Conservation (phyloP, 92 coral and sea anemone species). For the Parazoanthus darwini region DNA sequence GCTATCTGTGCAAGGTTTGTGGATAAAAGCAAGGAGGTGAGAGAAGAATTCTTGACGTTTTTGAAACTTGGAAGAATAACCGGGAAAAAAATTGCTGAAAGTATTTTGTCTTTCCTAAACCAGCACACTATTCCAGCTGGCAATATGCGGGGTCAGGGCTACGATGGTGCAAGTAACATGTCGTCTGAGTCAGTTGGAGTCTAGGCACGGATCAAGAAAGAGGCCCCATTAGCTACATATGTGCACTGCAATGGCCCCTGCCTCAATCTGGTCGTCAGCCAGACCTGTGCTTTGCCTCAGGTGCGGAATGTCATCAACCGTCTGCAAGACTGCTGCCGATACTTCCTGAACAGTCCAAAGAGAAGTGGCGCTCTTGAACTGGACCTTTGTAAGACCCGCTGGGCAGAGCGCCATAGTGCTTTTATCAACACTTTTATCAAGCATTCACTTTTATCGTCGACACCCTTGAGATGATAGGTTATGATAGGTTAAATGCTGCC, state of each 20-base stretch:
- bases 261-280: slow-evolving; percentile 35
- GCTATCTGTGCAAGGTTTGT: too few relatives aligned
- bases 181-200: slow-evolving; percentile 23
- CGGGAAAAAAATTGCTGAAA: too few relatives aligned
- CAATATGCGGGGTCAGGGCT: too few relatives aligned
- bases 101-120: too few relatives aligned
- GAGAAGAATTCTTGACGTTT: too few relatives aligned
- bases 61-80: too few relatives aligned
- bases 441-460: slow-evolving; percentile 16
- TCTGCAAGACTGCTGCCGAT: slow-evolving; percentile 15
- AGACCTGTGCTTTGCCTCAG: slow-evolving; percentile 26
- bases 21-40: too few relatives aligned
- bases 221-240: slow-evolving; percentile 23
- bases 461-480: slow-evolving; percentile 27
- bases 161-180: too few relatives aligned
- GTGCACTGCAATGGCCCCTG: slow-evolving; percentile 43
- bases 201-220: slow-evolving; percentile 31
- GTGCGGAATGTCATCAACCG: slow-evolving; percentile 29
- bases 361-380: slow-evolving; percentile 41
- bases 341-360: slow-evolving; percentile 36
- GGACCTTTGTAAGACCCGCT: slow-evolving; percentile 43
- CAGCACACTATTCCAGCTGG: too few relatives aligned
- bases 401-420: slow-evolving; percentile 44
- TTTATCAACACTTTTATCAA: background rate
- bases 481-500: too few relatives aligned